Percentiles rank a stretch among this genome's conserved stretches.
Conservation (phyloP, 37 sponge, comb jelly and placozoan species). For the Ianthella basta region DNA sequence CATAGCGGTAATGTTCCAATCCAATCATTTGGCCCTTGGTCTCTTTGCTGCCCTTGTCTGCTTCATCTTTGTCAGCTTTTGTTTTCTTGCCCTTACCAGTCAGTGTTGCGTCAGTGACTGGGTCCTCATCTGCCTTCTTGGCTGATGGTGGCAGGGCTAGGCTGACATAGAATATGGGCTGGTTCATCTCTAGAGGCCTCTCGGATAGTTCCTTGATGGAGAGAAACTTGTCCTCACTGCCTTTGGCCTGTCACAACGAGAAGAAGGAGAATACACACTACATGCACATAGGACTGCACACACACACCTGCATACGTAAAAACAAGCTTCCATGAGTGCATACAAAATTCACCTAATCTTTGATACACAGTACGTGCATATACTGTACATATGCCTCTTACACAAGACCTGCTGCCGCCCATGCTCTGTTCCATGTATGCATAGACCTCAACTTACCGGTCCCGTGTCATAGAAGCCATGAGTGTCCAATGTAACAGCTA, state of each 20-base stretch:
- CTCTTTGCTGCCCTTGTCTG: background rate
- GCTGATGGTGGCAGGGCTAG: conserved; percentile 42
- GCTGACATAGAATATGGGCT: conserved; percentile 58
- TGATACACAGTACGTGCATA: background rate
- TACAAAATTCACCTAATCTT: too few species aligned
- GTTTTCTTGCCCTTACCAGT: background rate
- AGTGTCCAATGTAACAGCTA: too few species aligned
- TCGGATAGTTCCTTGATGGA: conserved; percentile 32
- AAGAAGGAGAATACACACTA: too few species aligned
- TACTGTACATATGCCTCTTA: background rate
- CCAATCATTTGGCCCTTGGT: background rate
- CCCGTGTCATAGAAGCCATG: conserved; percentile 96
- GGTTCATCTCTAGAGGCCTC: conserved; percentile 43
- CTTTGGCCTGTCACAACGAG: background rate
- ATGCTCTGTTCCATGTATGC: too few species aligned
- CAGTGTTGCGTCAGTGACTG: background rate
- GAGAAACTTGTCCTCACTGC: conserved; percentile 20
- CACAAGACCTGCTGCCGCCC: too few species aligned
- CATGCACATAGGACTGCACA: too few species aligned
- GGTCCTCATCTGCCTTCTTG: conserved; percentile 7
- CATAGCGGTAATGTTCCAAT: too few species aligned
- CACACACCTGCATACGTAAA: too few species aligned
- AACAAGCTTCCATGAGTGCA: too few species aligned
- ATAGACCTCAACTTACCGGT: background rate
- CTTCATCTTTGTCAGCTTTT: background rate